Conservation (phyloP, 2,888 invertebrate species). For the Eupithecia tripunctaria region DNA sequence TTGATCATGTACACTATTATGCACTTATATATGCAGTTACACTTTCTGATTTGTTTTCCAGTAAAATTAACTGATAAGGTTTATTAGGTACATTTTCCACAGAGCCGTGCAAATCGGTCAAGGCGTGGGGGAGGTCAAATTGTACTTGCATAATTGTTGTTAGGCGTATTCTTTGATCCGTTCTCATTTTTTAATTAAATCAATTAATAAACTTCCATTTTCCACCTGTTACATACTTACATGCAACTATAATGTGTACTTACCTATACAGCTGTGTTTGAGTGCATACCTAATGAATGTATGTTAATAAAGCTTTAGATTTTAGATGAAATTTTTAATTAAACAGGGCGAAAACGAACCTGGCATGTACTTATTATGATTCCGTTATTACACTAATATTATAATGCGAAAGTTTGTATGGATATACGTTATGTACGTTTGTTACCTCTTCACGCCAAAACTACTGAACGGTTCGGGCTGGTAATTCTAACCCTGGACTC, state of each 20-base stretch:
- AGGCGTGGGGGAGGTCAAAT: conserved; percentile 60
- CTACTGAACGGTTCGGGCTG: too few species aligned
- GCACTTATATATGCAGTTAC: not conserved
- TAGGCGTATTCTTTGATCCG: conserved; percentile 39
- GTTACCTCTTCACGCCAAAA: too few species aligned
- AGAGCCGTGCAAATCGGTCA: conserved; percentile 66
- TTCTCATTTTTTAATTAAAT: conserved; percentile 26
- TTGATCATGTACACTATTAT: not conserved
- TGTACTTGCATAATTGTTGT: conserved; percentile 45
- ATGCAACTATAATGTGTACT: not conserved
- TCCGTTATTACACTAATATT: too few species aligned
- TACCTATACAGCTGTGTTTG: too few species aligned
- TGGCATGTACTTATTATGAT: too few species aligned
- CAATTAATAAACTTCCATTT: conserved; percentile 7
- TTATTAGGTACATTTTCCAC: conserved; percentile 61
- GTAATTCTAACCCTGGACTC: too few species aligned
- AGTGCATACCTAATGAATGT: too few species aligned
- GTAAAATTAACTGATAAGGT: not conserved
- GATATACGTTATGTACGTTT: too few species aligned
- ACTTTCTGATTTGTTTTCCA: not conserved
- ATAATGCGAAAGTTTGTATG: too few species aligned
- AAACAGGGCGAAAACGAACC: too few species aligned
- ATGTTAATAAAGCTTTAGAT: too few species aligned
- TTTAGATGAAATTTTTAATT: too few species aligned
- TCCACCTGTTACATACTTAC: not conserved